Percentiles rank a stretch among this genome's conserved stretches.
These are phyloP conservation scores for Clarias laeviceps DNA, from an alignment of 2,797 vertebrate genomes.

Conservation along the genomic window DNA sequence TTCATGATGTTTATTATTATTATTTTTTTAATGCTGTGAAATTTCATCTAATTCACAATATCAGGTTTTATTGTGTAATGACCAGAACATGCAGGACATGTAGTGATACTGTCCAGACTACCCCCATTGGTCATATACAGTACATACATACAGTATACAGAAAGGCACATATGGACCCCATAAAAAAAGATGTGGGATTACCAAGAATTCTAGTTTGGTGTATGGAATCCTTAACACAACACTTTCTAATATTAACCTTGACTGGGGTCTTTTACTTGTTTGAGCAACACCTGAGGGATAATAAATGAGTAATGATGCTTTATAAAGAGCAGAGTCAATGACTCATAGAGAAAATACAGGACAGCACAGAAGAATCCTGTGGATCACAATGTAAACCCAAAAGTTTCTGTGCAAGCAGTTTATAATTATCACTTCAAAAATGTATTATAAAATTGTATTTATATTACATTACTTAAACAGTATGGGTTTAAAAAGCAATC, in stretches of 20 bases:
- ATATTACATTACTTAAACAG: too few species aligned
- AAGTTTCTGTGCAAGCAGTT: too few species aligned
- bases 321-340: background rate
- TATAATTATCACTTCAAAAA: too few species aligned
- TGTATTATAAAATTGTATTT: too few species aligned
- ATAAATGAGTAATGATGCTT: background rate
- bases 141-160: background rate
- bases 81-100: background rate
- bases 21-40: background rate
- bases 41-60: background rate
- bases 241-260: conserved; percentile 9
- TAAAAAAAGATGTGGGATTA: conserved; percentile 16
- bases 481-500: too few species aligned
- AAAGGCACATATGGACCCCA: conserved; percentile 29
- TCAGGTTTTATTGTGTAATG: conserved; percentile 1
- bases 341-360: background rate
- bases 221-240: background rate
- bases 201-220: conserved; percentile 1
- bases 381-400: background rate
- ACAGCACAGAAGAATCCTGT: conserved; percentile 8
- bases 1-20: background rate
- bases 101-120: conserved; percentile 30
- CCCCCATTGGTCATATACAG: conserved; percentile 25
- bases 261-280: background rate
- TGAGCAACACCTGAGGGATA: background rate